Percentiles rank a stretch among this genome's conserved stretches.
Conservation (phyloP, 2,797 vertebrate species). For the Semotilus atromaculatus region DNA sequence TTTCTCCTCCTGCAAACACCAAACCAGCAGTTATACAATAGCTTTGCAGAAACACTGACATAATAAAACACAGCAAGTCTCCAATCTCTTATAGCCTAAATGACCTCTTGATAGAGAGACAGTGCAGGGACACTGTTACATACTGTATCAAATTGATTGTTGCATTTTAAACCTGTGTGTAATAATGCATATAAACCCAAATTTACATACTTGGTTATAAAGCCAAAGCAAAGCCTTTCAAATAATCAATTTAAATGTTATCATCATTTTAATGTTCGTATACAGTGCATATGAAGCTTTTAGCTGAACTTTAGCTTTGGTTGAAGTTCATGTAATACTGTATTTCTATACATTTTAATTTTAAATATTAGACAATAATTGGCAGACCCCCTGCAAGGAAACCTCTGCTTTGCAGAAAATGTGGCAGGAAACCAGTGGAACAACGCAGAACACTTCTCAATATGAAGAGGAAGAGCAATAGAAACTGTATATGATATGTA, state of each 20-base stretch:
- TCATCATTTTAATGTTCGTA: neutral
- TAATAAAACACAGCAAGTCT: neutral
- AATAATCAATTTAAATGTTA: neutral
- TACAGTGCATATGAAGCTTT: neutral
- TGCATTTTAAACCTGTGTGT: neutral
- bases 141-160: neutral
- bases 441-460: neutral
- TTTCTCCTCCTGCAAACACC: conserved; percentile 80
- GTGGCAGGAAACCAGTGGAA: neutral
- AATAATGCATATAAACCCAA: neutral
- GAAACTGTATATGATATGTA: neutral
- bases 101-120: neutral
- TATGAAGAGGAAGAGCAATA: neutral
- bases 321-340: neutral
- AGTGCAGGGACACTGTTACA: neutral
- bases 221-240: neutral
- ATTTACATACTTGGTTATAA: neutral
- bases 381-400: neutral
- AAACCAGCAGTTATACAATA: neutral
- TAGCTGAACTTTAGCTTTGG: neutral
- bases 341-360: neutral
- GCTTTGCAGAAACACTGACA: neutral
- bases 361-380: neutral
- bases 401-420: neutral
- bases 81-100: neutral